Percentiles rank a stretch among this genome's conserved stretches.
Conservation (phyloP, 2,797 vertebrate species). For the Molossus molossus region DNA sequence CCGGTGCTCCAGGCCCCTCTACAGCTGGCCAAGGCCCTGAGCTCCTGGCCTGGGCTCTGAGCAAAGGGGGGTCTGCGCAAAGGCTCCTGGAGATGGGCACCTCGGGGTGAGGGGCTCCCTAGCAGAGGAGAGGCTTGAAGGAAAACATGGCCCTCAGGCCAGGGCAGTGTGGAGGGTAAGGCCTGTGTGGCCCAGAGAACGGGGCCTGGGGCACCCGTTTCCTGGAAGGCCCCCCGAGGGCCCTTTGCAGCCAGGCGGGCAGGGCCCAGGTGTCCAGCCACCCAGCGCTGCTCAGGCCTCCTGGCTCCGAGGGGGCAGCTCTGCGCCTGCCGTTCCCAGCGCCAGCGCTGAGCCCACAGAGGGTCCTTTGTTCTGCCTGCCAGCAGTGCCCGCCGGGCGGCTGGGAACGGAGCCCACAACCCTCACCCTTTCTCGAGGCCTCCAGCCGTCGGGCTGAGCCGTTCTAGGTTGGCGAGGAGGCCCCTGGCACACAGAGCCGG, state of each 20-base stretch:
- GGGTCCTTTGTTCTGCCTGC: slow-evolving; percentile 89
- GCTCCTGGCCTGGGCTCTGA: not conserved
- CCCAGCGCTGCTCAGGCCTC: slow-evolving; percentile 81
- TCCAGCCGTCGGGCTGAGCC: slow-evolving; percentile 74
- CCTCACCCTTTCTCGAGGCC: slow-evolving; percentile 83
- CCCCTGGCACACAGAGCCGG: slow-evolving; percentile 67
- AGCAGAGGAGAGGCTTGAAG: slow-evolving; percentile 44
- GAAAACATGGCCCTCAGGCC: slow-evolving; percentile 31
- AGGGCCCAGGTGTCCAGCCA: slow-evolving; percentile 83
- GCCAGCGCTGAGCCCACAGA: slow-evolving; percentile 87
- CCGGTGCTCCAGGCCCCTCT: not conserved
- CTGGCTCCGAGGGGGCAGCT: slow-evolving; percentile 71
- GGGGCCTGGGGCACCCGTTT: slow-evolving; percentile 46
- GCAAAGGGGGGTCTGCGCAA: not conserved
- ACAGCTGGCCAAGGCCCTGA: not conserved
- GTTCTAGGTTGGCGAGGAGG: slow-evolving; percentile 80
- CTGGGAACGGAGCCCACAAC: slow-evolving; percentile 84
- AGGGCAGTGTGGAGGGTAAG: not conserved
- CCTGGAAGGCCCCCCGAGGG: slow-evolving; percentile 77
- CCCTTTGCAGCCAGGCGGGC: slow-evolving; percentile 50
- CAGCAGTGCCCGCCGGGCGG: slow-evolving; percentile 87
- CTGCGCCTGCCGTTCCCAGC: slow-evolving; percentile 80
- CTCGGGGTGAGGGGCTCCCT: not conserved
- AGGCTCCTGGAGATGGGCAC: not conserved
- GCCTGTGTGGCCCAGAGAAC: slow-evolving; percentile 20